phyloP scores from a whole-genome alignment of 2,113 vertebrate genomes.

The Cygnus buccinator region DNA sequence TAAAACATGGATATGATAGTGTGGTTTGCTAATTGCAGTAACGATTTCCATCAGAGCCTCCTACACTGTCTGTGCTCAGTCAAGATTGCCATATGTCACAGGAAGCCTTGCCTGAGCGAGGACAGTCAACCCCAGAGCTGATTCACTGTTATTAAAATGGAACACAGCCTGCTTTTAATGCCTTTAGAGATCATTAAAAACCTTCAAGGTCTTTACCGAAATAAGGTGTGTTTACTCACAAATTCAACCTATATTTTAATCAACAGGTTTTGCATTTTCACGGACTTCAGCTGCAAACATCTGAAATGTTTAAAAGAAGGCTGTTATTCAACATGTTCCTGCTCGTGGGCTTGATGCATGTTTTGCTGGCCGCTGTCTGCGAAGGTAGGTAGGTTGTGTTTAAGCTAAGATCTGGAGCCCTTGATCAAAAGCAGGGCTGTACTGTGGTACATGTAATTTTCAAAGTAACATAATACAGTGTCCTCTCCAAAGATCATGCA shows the following conservation, averaged over 20 bases:
- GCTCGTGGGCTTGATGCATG: not conserved
- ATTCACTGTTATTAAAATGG: conserved; percentile 2
- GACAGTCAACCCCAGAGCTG: conserved; percentile 21
- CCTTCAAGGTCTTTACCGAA: not conserved
- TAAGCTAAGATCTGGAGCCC: not conserved
- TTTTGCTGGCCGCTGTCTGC: not conserved
- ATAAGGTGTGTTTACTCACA: not conserved
- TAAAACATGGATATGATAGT: conserved; percentile 29
- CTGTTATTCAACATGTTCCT: not conserved
- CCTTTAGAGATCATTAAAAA: not conserved
- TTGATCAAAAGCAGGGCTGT: not conserved
- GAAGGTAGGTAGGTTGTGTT: not conserved
- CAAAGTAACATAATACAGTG: not conserved
- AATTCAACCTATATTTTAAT: not conserved
- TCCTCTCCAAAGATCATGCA: not conserved
- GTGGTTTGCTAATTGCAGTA: conserved; percentile 59
- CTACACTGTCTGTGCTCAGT: conserved; percentile 63
- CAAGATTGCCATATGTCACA: conserved; percentile 66
- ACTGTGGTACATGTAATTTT: not conserved
- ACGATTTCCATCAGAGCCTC: conserved; percentile 62
- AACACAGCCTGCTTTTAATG: not conserved
- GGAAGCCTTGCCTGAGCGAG: conserved; percentile 57
- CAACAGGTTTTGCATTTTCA: not conserved
- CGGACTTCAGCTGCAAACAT: not conserved
- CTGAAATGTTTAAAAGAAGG: not conserved